phyloP scores from a whole-genome alignment of 2,888 invertebrate species.

The Yponomeuta malinellus region DNA sequence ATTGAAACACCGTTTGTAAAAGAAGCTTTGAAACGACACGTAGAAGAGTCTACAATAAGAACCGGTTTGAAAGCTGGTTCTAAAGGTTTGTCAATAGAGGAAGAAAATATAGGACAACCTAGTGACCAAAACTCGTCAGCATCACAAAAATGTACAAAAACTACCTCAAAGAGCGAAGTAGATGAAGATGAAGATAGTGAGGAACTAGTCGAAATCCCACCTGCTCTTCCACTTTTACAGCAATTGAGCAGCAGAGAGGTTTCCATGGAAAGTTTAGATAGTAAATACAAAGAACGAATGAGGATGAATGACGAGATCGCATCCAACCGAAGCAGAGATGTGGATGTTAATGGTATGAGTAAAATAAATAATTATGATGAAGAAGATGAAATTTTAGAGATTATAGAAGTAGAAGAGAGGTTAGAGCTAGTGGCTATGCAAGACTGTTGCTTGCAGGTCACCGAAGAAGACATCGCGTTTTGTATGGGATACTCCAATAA shows the following conservation, averaged over 20 bases:
- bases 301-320: slow-evolving; percentile 74
- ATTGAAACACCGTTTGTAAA: slow-evolving; percentile 62
- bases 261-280: slow-evolving; percentile 88
- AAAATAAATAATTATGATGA: slow-evolving; percentile 55
- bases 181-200: slow-evolving; percentile 88
- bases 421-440: slow-evolving; percentile 90
- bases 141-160: slow-evolving; percentile 41
- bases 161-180: slow-evolving; percentile 60
- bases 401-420: slow-evolving; percentile 86
- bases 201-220: slow-evolving; percentile 86
- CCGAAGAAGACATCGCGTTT: slow-evolving; percentile 93
- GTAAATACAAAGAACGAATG: slow-evolving; percentile 83
- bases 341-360: slow-evolving; percentile 66
- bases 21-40: slow-evolving; percentile 72
- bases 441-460: slow-evolving; percentile 91
- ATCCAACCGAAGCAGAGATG: slow-evolving; percentile 75
- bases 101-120: slow-evolving; percentile 62
- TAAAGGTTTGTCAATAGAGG: slow-evolving; percentile 66
- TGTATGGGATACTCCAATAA: slow-evolving; percentile 86
- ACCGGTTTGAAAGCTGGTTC: slow-evolving; percentile 76
- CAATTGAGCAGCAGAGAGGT: slow-evolving; percentile 88
- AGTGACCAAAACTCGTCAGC: slow-evolving; percentile 43
- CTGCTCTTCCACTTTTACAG: slow-evolving; percentile 86
- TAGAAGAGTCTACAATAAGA: slow-evolving; percentile 77
- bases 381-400: slow-evolving; percentile 85